Evolutionary conservation across 1,140 invertebrate genomes (phyloP), one percentile per base, ranked within the genome.

Genomic region (Lepidurus arcticus): DNA sequence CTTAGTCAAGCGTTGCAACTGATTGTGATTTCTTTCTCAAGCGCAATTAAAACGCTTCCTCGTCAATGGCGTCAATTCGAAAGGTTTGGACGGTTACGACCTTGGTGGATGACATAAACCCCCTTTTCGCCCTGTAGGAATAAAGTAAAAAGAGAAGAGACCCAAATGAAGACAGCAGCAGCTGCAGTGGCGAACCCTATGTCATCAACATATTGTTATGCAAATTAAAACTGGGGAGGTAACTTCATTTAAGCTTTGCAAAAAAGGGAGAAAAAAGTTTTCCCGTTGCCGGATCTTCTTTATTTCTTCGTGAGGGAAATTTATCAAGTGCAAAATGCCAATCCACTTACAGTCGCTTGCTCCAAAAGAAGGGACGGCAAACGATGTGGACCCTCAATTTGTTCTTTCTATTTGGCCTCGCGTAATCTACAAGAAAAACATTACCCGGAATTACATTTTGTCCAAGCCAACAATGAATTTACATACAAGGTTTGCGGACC

Each of bases 371-470:
- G 10, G 34, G 34, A 21, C 53, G 53, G 53, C 53, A 16, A 65
- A 65, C 8, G 53, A 21, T 21, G 53, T 21, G 53, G 21, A 10
- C 45, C 45, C 4, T 11, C 13, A 16, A 13, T 65, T 65, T 65
- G 53, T 21, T 65, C 21, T 65, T 65, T 47, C 8, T 9, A 65
- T 65, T 65, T 16, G 53, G 53, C 16, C 16, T 13, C 53, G 53
- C 53, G 53, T 65, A 65, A 65, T 65, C 53, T 65, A 8, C 53
- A 65, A 65, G 53, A 21, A 65, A 65, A 65, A 65, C 53, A 65
- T 65, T 16, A 65, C 53, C 53, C 53, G 53, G 53, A 65, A 65
- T 65, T 65, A 65, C 5, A 65, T 65, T 65, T 16, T 65, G 16
- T 65, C 16, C 16, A 16, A 65, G 53, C 53, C 53, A 65, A 21